Conservation (phyloP, 2,113 vertebrate genomes). For the Cnemophilus loriae region DNA sequence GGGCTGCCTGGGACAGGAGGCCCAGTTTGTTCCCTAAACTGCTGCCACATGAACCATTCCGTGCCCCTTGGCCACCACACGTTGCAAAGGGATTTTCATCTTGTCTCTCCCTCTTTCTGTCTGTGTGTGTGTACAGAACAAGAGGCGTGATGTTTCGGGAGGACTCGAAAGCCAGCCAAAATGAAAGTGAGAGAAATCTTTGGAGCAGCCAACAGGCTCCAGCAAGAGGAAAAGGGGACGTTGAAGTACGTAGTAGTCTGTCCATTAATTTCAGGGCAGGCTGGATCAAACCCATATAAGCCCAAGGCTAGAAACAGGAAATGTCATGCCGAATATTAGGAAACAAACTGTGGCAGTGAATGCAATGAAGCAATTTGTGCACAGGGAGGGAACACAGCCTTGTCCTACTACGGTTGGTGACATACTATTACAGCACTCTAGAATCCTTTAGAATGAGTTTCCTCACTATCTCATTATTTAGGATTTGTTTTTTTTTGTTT, state of each 20-base stretch:
- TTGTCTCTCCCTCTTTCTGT: neutral
- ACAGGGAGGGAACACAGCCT: neutral
- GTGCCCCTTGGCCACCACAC: neutral
- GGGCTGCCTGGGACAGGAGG: neutral
- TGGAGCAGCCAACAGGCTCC: neutral
- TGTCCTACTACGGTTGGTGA: neutral
- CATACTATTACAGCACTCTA: neutral
- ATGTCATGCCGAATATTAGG: neutral
- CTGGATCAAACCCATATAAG: neutral
- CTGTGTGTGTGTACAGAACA: neutral
- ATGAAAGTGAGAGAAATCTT: neutral
- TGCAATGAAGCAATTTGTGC: neutral
- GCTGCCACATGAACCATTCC: rapidly evolving
- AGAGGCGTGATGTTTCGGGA: neutral
- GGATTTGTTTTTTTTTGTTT: neutral
- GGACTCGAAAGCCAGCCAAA: conserved; percentile 3
- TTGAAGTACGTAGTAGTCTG: neutral
- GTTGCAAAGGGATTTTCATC: neutral
- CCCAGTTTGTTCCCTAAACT: rapidly evolving
- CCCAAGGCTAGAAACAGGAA: conserved; percentile 8
- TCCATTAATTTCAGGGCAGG: neutral
- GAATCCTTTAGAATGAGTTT: neutral
- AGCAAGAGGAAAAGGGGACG: neutral
- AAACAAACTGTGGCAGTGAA: neutral
- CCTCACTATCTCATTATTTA: neutral